These are phyloP conservation scores for Lucilia cuprina DNA, from an alignment of 1,140 invertebrate genomes.

Conservation along the genomic window DNA sequence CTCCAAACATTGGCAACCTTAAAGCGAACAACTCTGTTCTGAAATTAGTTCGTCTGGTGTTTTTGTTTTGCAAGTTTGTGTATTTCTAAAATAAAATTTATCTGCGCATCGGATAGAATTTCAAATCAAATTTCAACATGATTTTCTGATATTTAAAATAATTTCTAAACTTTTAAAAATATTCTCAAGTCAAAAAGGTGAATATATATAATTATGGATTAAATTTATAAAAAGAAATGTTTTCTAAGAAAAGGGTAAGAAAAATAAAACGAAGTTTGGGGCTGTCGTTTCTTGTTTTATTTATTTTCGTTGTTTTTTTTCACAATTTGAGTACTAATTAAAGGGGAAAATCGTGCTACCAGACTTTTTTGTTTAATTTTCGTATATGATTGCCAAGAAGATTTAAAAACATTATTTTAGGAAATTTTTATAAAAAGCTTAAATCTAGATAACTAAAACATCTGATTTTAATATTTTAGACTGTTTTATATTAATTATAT, in stretches of 20 bases:
- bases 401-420: no score
- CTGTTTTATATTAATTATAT: no score
- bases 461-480: no score
- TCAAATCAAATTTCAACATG: background rate
- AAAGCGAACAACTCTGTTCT: background rate
- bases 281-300: background rate
- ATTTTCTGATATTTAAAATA: background rate
- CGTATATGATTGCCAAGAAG: background rate
- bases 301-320: background rate
- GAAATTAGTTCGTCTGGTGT: background rate
- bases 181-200: background rate
- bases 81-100: background rate
- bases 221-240: background rate
- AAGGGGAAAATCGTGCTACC: background rate
- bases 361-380: background rate
- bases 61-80: background rate
- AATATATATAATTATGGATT: background rate
- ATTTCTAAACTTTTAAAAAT: background rate
- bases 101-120: background rate
- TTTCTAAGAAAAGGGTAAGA: background rate
- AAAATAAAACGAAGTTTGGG: slow-evolving; percentile 2
- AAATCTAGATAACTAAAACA: no score
- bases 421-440: no score
- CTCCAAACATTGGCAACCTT: background rate
- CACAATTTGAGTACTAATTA: background rate